A percentile compares a stretch with the other conserved stretches of the same genome.
These are phyloP conservation scores for Danio choprae DNA, from an alignment of 2,797 vertebrate genomes.

Conservation along the genomic window DNA sequence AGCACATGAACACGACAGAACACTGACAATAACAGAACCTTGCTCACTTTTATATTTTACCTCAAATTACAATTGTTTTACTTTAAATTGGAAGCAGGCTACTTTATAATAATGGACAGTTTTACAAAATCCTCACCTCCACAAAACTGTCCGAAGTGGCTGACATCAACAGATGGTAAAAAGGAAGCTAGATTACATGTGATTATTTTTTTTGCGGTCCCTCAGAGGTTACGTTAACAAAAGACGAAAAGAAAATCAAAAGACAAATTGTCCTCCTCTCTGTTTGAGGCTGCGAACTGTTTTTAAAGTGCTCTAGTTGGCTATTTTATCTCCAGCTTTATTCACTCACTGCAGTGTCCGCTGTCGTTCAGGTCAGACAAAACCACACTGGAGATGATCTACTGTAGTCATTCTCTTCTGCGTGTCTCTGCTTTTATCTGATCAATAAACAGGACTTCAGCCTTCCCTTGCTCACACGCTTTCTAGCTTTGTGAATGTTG, in stretches of 20 bases:
- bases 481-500: slow-evolving; percentile 23
- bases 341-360: neutral
- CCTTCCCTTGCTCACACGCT: slow-evolving; percentile 26
- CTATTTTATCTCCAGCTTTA: neutral
- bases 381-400: slow-evolving; percentile 28
- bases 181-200: neutral
- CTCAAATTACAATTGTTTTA: neutral
- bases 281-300: neutral
- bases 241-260: neutral
- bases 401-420: slow-evolving; percentile 62
- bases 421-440: slow-evolving; percentile 66
- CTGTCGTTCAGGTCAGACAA: slow-evolving; percentile 26
- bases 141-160: neutral
- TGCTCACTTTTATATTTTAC: neutral
- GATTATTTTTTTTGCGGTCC: neutral
- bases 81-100: neutral
- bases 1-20: no score
- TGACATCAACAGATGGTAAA: neutral
- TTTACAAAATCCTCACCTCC: neutral
- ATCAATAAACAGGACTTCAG: slow-evolving; percentile 71
- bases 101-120: neutral
- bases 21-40: no score
- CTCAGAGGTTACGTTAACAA: neutral
- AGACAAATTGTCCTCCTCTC: slow-evolving; percentile 7
- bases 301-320: slow-evolving; percentile 26